These are phyloP conservation scores for Erebia ligea DNA, from an alignment of 2,888 invertebrate species.

Conservation along the genomic window DNA sequence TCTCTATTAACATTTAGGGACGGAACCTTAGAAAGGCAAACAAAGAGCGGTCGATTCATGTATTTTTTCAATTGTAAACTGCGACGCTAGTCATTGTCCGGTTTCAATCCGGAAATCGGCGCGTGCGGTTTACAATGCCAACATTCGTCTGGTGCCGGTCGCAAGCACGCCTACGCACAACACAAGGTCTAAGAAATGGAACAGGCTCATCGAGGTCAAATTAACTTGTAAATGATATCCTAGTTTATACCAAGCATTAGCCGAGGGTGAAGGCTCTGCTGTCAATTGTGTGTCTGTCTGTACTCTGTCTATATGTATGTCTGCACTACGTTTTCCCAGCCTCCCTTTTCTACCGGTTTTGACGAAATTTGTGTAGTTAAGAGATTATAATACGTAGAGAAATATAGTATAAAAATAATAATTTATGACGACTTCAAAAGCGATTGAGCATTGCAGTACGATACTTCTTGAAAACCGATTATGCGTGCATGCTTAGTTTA, in stretches of 20 bases:
- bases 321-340: no score
- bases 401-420: no score
- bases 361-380: no score
- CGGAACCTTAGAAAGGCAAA: not conserved
- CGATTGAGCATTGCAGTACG: no score
- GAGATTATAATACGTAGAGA: no score
- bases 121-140: slow-evolving; percentile 52
- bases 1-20: not conserved
- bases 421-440: no score
- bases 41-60: slow-evolving; percentile 5
- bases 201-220: slow-evolving; percentile 48
- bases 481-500: no score
- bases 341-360: no score
- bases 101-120: slow-evolving; percentile 62
- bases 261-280: no score
- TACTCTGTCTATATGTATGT: no score
- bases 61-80: slow-evolving; percentile 5
- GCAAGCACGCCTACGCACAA: slow-evolving; percentile 41
- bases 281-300: no score
- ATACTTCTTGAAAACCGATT: no score
- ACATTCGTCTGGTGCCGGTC: slow-evolving; percentile 30
- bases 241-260: not conserved
- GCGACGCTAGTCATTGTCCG: slow-evolving; percentile 46
- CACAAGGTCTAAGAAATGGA: slow-evolving; percentile 75
- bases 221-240: slow-evolving; percentile 39